Conservation (phyloP, 2,888 invertebrate species). For the Escarpia spicata region DNA sequence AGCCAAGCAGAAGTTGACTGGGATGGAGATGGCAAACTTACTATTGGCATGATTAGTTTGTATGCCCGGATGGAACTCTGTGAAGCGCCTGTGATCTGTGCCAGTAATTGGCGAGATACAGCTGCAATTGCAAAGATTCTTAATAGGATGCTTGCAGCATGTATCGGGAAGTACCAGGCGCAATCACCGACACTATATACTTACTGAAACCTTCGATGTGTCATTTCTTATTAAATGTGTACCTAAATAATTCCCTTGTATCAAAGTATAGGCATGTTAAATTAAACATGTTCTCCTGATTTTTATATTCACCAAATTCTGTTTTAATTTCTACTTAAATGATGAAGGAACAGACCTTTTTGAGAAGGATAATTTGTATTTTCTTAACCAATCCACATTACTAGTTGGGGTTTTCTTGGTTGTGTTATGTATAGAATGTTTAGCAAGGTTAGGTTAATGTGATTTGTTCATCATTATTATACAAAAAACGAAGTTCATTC, state of each 20-base stretch:
- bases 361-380: too few species aligned
- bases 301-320: neutral
- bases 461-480: neutral
- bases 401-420: neutral
- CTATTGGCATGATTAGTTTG: conserved; percentile 5
- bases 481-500: neutral
- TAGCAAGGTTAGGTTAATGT: conserved; percentile 2
- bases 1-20: neutral
- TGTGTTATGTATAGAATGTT: neutral
- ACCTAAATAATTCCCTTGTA: neutral
- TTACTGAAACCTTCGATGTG: neutral
- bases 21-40: neutral
- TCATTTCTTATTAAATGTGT: neutral
- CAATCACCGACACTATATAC: neutral
- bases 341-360: too few species aligned
- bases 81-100: neutral
- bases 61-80: neutral
- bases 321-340: neutral
- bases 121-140: too few species aligned
- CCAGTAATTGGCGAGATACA: neutral
- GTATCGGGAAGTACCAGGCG: neutral
- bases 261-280: neutral
- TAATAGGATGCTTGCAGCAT: neutral
- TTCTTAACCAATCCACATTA: neutral
- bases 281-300: neutral